A percentile compares a stretch with the other conserved stretches of the same genome.
Conservation (phyloP, 2,113 vertebrate species). For the Chlorodrepanis virens region DNA sequence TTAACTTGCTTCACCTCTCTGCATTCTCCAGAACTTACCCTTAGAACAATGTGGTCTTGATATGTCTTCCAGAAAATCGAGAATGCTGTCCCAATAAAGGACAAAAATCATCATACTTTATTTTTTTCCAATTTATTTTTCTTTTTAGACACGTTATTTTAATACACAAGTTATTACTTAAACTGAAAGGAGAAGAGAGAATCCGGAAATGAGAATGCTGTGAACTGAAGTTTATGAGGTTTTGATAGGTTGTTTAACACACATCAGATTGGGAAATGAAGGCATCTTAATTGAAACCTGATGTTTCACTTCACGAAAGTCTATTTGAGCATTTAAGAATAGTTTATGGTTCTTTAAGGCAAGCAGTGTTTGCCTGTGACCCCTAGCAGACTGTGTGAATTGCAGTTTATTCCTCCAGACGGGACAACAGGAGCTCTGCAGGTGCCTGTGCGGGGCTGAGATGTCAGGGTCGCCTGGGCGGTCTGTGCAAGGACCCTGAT, state of each 20-base stretch:
- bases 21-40: background rate
- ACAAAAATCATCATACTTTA: background rate
- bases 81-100: background rate
- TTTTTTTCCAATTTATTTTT: constrained; percentile 33
- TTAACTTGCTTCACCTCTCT: background rate
- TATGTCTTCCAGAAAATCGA: background rate
- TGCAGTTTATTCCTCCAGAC: background rate
- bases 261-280: constrained; percentile 59
- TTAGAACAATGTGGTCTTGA: background rate
- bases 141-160: constrained; percentile 11
- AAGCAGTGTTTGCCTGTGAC: constrained; percentile 23
- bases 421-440: background rate
- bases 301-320: constrained; percentile 45
- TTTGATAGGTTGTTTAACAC: constrained; percentile 67
- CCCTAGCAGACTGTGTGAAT: background rate
- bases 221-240: constrained; percentile 57
- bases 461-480: background rate
- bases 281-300: constrained; percentile 68
- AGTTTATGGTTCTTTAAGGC: constrained; percentile 47
- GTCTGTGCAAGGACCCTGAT: background rate
- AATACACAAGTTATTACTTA: constrained; percentile 22
- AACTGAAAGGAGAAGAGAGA: constrained; percentile 14
- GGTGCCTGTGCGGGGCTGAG: background rate
- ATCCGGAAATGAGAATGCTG: constrained; percentile 56
- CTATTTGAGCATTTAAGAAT: constrained; percentile 10